Conservation (phyloP, 2,888 invertebrate species). For the Cecidostiba fungosa region DNA sequence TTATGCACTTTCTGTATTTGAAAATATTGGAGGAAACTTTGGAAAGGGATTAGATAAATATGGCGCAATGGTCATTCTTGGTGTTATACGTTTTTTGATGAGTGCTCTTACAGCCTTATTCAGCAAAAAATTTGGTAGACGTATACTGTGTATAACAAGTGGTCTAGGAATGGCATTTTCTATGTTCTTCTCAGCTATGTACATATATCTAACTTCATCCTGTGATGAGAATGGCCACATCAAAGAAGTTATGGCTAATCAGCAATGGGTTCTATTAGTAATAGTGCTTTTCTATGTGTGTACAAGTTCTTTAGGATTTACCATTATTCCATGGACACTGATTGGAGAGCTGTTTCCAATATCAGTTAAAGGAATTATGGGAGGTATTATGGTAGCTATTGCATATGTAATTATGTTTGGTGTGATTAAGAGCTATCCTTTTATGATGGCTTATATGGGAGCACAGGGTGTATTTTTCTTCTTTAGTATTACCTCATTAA, state of each 20-base stretch:
- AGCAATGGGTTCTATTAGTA: conserved; percentile 79
- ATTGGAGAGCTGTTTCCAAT: conserved; percentile 82
- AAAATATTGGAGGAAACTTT: conserved; percentile 80
- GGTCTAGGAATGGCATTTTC: conserved; percentile 82
- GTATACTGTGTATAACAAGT: conserved; percentile 81
- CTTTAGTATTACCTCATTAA: conserved; percentile 80
- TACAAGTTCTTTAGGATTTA: conserved; percentile 82
- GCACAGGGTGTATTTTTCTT: conserved; percentile 80
- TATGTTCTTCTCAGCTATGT: conserved; percentile 77
- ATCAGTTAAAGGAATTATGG: conserved; percentile 81
- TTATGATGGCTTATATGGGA: conserved; percentile 77
- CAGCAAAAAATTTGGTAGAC: conserved; percentile 81
- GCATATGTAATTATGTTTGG: conserved; percentile 83
- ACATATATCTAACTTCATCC: conserved; percentile 71
- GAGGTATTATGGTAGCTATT: conserved; percentile 81
- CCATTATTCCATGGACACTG: conserved; percentile 84
- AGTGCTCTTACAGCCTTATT: conserved; percentile 81
- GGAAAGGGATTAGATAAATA: conserved; percentile 80
- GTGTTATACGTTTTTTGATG: conserved; percentile 81
- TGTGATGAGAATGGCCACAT: conserved; percentile 69
- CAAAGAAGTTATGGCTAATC: conserved; percentile 68
- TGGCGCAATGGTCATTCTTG: conserved; percentile 81
- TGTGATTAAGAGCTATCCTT: conserved; percentile 82
- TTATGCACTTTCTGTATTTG: conserved; percentile 82
- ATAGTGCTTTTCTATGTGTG: conserved; percentile 82